Percentiles rank a stretch among this genome's conserved stretches.
Conservation (phyloP, 2,113 vertebrate genomes). For the Promerops cafer region DNA sequence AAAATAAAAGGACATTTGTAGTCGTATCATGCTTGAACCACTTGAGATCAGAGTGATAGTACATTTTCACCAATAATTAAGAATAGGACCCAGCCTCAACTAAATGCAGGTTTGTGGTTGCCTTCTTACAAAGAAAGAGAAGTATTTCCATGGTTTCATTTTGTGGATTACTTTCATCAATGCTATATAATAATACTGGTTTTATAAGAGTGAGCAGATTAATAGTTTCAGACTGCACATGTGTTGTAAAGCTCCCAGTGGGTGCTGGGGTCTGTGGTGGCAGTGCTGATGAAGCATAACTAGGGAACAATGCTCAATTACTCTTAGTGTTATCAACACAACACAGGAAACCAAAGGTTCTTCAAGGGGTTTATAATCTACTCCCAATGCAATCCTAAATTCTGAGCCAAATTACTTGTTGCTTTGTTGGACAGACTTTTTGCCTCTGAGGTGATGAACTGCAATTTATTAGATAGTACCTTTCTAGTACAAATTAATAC, state of each 20-base stretch:
- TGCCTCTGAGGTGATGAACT: not conserved
- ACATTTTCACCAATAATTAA: not conserved
- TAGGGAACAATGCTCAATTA: not conserved
- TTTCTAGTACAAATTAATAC: not conserved
- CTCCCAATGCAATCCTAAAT: not conserved
- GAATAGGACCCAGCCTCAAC: not conserved
- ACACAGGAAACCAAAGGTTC: not conserved
- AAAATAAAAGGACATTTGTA: not conserved
- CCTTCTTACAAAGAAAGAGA: not conserved
- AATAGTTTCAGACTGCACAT: not conserved
- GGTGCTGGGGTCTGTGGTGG: not conserved
- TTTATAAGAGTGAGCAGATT: not conserved
- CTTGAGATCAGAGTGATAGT: not conserved
- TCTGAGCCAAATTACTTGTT: not conserved
- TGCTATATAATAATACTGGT: not conserved
- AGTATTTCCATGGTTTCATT: not conserved
- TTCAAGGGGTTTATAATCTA: not conserved
- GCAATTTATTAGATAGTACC: not conserved
- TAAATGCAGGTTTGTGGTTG: not conserved
- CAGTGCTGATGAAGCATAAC: not conserved
- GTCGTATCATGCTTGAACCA: fast-evolving
- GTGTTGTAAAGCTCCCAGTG: not conserved
- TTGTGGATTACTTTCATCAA: not conserved
- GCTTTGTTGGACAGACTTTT: not conserved
- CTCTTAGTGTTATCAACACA: not conserved